Evolutionary conservation across 2,888 invertebrate genomes (phyloP).

Genomic region (Ornithoptera priamus): DNA sequence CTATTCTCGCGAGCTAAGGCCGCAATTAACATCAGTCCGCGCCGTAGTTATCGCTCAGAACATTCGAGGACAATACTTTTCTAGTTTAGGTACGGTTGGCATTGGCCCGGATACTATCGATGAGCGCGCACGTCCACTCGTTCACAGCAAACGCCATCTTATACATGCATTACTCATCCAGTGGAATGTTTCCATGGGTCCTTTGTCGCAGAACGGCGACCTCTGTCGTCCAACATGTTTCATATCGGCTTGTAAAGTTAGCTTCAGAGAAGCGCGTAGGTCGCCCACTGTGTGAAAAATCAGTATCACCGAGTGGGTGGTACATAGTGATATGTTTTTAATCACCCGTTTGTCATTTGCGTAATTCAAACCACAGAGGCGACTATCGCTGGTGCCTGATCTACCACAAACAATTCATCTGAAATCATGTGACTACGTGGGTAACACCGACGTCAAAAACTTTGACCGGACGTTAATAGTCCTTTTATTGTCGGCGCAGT

Average conservation of each 20-base stretch:
- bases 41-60: slow-evolving; percentile 73
- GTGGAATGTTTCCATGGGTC: slow-evolving; percentile 31
- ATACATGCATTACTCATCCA: slow-evolving; percentile 25
- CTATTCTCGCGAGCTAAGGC: slow-evolving; percentile 49
- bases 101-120: slow-evolving; percentile 77
- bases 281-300: not conserved
- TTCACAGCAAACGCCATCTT: slow-evolving; percentile 36
- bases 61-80: slow-evolving; percentile 79
- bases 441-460: slow-evolving; percentile 49
- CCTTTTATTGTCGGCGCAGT: slow-evolving; percentile 57
- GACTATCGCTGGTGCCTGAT: slow-evolving; percentile 46
- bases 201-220: slow-evolving; percentile 14
- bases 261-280: not conserved
- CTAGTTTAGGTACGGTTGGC: slow-evolving; percentile 79
- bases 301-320: not conserved
- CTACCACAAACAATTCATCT: slow-evolving; percentile 47
- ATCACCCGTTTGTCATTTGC: not conserved
- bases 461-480: slow-evolving; percentile 52
- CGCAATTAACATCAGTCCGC: slow-evolving; percentile 43
- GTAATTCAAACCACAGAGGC: slow-evolving; percentile 23
- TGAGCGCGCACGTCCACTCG: slow-evolving; percentile 70
- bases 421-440: slow-evolving; percentile 59
- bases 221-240: not conserved
- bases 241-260: not conserved
- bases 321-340: not conserved